A percentile compares a stretch with the other conserved stretches of the same genome.
These are phyloP conservation scores for Cryptophagus acutangulus DNA, from an alignment of 2,888 invertebrate species.

Conservation along the genomic window DNA sequence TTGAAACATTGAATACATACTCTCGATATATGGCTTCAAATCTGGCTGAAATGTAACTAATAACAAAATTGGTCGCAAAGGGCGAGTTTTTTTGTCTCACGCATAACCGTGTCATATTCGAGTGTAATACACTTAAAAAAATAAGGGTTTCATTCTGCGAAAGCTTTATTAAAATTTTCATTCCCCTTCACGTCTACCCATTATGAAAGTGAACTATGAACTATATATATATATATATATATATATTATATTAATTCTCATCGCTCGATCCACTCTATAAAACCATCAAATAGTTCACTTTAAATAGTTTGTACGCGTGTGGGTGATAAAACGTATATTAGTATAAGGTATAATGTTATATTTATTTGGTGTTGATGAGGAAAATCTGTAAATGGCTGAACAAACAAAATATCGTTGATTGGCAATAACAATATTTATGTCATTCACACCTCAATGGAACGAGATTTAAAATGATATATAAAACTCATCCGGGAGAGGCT, in stretches of 20 bases:
- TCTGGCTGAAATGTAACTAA: constrained; percentile 43
- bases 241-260: too few relatives aligned
- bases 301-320: too few relatives aligned
- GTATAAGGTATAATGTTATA: too few relatives aligned
- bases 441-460: constrained; percentile 41
- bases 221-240: too few relatives aligned
- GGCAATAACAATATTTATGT: constrained; percentile 47
- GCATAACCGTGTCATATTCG: constrained; percentile 48
- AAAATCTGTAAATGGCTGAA: constrained; percentile 45
- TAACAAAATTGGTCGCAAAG: constrained; percentile 43
- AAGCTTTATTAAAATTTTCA: background rate
- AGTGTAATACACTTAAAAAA: constrained; percentile 27
- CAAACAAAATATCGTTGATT: constrained; percentile 48
- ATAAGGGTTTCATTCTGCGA: background rate
- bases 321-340: too few relatives aligned
- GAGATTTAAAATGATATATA: constrained; percentile 35
- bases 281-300: too few relatives aligned
- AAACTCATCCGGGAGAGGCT: constrained; percentile 43
- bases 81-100: constrained; percentile 31
- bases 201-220: too few relatives aligned
- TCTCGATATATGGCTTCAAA: too few relatives aligned
- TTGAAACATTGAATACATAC: constrained; percentile 36
- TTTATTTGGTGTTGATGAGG: too few relatives aligned
- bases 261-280: too few relatives aligned
- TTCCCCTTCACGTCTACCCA: too few relatives aligned